Evolutionary conservation across 1,140 invertebrate species (phyloP), one percentile per base, ranked within the genome.

Genomic region (Tribolium madens): DNA sequence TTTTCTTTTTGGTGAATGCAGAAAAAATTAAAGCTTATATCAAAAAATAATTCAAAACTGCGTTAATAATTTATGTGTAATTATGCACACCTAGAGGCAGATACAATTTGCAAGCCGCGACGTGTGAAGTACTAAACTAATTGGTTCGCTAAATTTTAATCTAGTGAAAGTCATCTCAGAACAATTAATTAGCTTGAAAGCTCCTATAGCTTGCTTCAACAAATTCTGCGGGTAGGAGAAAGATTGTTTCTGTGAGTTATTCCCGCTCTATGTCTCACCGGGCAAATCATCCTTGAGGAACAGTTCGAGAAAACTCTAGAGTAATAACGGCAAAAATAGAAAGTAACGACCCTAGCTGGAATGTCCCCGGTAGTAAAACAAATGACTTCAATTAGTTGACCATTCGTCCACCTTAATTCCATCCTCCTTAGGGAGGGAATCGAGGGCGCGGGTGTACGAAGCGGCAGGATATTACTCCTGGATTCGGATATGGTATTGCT

Each of bases 371-470:
- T 57, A 71, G 52, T 47, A 69, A 76, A 76, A 76, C 69, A 76
- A 79, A 81, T 76, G 78, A 69, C 76, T 73, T 75, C 76, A 81
- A 81, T 81, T 81, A 81, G 78, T 75, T 77, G 80, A 77, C 80
- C 80, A 80, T 81, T 78, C 80, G 78, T 80, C 74, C 78, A 81
- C 78, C 80, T 81, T 81, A 81, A 81, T 81, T 76, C 73, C 73
- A 2, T 26, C 12, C 48, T 74, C 73, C 76, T 50, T 14, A 13
- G 76, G 31, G 57, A 73, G 46, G 53, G 18, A 36, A 68, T 42
- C 52, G 33, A 48, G 18, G 15, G 70, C n/a, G 53, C 14, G 48
- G 48, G 70, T 21, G 48, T 48, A 18, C 75, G 64, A 18, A 60
- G 21, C 69, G 52, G 75, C 50, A 72, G 69, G 75, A 69, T 70